Conservation (phyloP, 1,140 invertebrate species). For the Mamestra configurata region DNA sequence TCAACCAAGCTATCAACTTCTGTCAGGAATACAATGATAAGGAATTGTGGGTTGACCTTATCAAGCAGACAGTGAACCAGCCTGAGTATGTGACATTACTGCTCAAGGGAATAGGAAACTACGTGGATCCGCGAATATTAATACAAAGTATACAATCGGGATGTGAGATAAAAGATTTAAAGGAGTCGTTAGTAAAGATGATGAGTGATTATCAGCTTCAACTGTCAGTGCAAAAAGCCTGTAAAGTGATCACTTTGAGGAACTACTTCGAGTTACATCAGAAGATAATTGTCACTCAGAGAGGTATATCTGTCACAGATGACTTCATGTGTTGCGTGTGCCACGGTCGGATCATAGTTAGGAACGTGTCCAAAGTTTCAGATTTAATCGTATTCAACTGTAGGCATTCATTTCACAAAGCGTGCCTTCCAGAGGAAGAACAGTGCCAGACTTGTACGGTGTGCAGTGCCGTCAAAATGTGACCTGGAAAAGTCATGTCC, state of each 20-base stretch:
- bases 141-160: conserved; percentile 95
- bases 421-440: conserved; percentile 90
- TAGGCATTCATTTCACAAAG: conserved; percentile 96
- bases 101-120: conserved; percentile 90
- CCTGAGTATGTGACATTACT: conserved; percentile 91
- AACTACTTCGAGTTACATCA: conserved; percentile 97
- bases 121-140: conserved; percentile 96
- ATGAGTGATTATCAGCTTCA: conserved; percentile 98
- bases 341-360: conserved; percentile 91
- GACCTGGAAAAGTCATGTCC: no score
- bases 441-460: conserved; percentile 89
- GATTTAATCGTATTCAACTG: conserved; percentile 96
- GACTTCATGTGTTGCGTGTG: conserved; percentile 93
- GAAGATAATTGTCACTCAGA: conserved; percentile 92
- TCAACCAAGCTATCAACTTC: conserved; percentile 98
- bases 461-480: conserved; percentile 89
- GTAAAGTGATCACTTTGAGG: conserved; percentile 94
- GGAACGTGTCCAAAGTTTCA: conserved; percentile 90
- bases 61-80: conserved; percentile 95
- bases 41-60: conserved; percentile 98
- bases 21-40: conserved; percentile 98
- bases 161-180: conserved; percentile 96
- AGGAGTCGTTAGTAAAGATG: conserved; percentile 97
- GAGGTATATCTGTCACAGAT: conserved; percentile 92
- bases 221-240: conserved; percentile 96